Conservation (phyloP, 2,888 invertebrate species). For the Caenorhabditis doughertyi region DNA sequence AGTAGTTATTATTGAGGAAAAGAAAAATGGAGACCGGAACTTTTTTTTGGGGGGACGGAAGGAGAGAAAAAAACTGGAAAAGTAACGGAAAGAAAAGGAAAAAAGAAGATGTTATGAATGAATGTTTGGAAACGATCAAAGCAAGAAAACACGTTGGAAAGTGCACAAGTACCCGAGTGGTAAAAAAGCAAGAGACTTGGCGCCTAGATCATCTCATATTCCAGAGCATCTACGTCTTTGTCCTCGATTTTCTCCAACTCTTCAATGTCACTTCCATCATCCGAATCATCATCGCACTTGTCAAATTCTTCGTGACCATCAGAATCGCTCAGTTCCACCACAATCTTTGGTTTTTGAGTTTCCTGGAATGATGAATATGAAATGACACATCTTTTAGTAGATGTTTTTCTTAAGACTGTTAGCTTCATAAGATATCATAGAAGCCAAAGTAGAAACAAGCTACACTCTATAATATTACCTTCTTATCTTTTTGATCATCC, state of each 20-base stretch:
- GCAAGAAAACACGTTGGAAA: constrained; percentile 46
- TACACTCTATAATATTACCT: too few species aligned
- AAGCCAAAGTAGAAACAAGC: too few species aligned
- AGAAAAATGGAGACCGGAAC: constrained; percentile 36
- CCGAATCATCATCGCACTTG: constrained; percentile 29
- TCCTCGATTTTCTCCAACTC: constrained; percentile 59
- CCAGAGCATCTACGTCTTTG: constrained; percentile 51
- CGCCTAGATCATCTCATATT: constrained; percentile 50
- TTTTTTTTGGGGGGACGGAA: neutral
- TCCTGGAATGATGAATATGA: too few species aligned
- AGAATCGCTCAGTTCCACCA: constrained; percentile 14
- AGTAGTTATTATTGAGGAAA: constrained; percentile 8
- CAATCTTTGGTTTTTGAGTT: constrained; percentile 5
- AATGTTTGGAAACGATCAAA: neutral
- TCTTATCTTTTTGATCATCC: constrained; percentile 17
- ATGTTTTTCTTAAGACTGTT: too few species aligned
- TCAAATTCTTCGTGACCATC: constrained; percentile 43
- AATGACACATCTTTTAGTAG: too few species aligned
- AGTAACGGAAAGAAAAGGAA: constrained; percentile 3
- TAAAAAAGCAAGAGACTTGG: neutral
- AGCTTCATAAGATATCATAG: too few species aligned
- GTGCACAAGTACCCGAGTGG: constrained; percentile 37
- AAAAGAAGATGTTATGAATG: neutral
- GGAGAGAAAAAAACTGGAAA: neutral
- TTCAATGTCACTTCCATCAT: constrained; percentile 53